phyloP scores from a whole-genome alignment of 2,113 vertebrate genomes.

The Spheniscus mendiculus region DNA sequence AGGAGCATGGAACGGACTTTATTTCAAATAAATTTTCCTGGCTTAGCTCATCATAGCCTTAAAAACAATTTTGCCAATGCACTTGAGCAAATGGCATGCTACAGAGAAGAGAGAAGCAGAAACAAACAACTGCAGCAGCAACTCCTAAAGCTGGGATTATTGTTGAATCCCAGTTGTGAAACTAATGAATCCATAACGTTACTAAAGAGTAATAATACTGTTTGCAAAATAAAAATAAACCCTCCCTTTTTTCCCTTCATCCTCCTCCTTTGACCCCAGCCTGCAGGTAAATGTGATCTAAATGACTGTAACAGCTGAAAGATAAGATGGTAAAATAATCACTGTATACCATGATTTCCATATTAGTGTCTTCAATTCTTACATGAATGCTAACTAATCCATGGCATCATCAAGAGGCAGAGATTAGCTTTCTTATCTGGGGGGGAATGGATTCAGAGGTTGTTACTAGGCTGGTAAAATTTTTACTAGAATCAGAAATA shows the following conservation, averaged over 20 bases:
- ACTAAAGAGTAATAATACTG: not conserved
- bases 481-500: not conserved
- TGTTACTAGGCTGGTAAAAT: not conserved
- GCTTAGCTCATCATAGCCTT: not conserved
- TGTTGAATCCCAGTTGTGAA: not conserved
- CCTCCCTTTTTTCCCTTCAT: not conserved
- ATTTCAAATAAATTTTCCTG: not conserved
- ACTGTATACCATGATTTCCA: not conserved
- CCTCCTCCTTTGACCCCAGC: not conserved
- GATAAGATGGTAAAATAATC: not conserved
- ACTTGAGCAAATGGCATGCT: not conserved
- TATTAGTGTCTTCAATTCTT: not conserved
- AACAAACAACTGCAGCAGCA: not conserved
- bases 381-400: not conserved
- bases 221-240: not conserved
- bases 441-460: not conserved
- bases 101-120: not conserved
- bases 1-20: not conserved
- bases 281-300: not conserved
- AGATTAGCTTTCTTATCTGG: not conserved
- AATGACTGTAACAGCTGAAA: not conserved
- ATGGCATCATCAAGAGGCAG: not conserved
- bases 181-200: not conserved
- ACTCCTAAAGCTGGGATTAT: not conserved
- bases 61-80: not conserved